Conservation (phyloP, 2,797 vertebrate genomes). For the Clamator glandarius region DNA sequence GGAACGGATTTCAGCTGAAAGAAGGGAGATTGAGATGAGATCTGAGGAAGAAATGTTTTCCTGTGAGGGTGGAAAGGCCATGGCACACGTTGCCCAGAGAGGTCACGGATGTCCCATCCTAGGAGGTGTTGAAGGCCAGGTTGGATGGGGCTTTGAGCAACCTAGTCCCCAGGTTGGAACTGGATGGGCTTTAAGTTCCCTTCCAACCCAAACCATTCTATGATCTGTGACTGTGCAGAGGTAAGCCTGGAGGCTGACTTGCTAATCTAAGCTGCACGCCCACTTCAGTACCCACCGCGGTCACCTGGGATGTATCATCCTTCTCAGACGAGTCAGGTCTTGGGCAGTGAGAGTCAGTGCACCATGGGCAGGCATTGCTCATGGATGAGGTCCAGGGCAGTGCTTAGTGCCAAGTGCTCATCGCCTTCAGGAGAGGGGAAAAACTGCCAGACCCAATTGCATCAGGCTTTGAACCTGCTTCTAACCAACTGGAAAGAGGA, state of each 20-base stretch:
- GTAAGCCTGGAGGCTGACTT: background rate
- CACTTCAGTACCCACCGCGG: background rate
- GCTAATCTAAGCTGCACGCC: background rate
- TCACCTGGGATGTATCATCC: background rate
- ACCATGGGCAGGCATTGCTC: rapidly evolving
- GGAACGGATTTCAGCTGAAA: no score
- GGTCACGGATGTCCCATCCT: no score
- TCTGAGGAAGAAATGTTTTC: no score
- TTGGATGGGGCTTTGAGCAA: no score
- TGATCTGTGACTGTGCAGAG: background rate
- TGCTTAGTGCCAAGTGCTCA: background rate
- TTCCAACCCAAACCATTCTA: no score
- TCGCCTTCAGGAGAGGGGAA: background rate
- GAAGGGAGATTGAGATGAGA: no score
- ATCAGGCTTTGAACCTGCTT: background rate
- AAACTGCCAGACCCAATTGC: background rate
- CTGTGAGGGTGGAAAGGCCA: no score
- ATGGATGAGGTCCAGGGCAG: no score
- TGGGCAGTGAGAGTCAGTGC: rapidly evolving
- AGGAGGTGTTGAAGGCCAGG: no score
- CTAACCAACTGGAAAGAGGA: background rate
- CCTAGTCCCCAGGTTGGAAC: no score
- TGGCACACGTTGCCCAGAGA: no score
- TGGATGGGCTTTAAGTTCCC: no score
- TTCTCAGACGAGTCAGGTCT: background rate